Conservation (phyloP, 2,797 vertebrate species). For the Staurois parvus region DNA sequence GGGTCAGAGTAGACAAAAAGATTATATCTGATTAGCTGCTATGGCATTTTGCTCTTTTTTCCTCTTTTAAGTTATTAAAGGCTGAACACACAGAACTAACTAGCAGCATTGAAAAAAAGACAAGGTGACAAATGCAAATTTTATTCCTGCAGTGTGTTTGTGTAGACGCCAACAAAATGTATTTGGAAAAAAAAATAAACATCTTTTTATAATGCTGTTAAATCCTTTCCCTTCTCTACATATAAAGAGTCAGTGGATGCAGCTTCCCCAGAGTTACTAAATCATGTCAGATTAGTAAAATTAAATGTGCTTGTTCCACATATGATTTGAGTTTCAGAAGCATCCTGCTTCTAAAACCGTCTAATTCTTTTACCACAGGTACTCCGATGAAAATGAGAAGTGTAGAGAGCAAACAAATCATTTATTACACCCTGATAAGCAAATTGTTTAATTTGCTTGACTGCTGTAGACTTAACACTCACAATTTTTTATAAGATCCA, state of each 20-base stretch:
- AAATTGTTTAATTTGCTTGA: conserved; percentile 57
- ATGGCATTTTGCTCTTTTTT: neutral
- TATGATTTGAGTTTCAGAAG: conserved; percentile 36
- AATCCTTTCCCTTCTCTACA: neutral
- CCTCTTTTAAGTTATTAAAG: neutral
- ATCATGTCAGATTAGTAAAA: conserved; percentile 57
- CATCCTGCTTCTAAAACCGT: conserved; percentile 42
- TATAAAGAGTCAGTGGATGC: neutral
- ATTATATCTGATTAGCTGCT: neutral
- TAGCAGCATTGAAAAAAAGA: neutral
- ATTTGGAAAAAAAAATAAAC: conserved; percentile 11
- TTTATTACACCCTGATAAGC: conserved; percentile 57
- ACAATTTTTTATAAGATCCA: conserved; percentile 57
- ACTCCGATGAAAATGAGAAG: conserved; percentile 39
- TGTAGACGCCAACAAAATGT: neutral
- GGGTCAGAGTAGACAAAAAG: no score
- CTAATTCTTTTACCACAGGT: conserved; percentile 40
- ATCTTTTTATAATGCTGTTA: neutral
- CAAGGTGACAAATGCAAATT: no score
- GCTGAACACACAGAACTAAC: neutral
- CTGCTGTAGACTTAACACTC: conserved; percentile 43
- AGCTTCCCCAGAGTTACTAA: conserved; percentile 35
- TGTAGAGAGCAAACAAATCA: conserved; percentile 49
- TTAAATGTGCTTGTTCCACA: conserved; percentile 46
- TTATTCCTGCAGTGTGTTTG: no score